Base-by-base conservation (phyloP, 2,113 vertebrate species). In the Callochromis pleurospilus region DNA sequence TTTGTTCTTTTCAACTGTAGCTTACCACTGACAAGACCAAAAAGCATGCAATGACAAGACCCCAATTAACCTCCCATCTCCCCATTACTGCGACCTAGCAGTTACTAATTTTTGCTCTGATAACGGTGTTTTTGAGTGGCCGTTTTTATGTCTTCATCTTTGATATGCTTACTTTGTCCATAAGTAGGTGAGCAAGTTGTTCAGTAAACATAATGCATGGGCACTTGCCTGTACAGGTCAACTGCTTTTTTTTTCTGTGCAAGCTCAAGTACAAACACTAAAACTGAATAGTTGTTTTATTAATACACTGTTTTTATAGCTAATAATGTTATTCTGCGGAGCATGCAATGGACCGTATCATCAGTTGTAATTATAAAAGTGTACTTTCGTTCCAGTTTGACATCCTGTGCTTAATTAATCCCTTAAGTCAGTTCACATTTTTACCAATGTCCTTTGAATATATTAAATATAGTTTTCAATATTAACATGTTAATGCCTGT, bases 1-100 rank as follows among this genome's bases (percentile, higher is more conserved):
- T 93, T 94, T 95, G 88, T 94, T 94, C 83, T 89, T 91, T 90
- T 88, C 17, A 75, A 68, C 81, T 85, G 38, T 62, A 85, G 62
- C 80, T 86, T 75, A 31, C 75, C 26, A 82, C 83, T 88, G 88
- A 91, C 33, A 56, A 83, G 47, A 26, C 33, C 47, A 82, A 91
- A 85, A 49, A 86, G 80, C 53, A 45, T 49, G 55, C 29, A 13
- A 24, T 87, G 86, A 91, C 75, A 86, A 42, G 51, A 86, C 51
- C 17, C 45, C 54, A 90, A 86, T 91, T 90, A 91, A 89, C 82
- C 91, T 83, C 47, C 77, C 49, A 80, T 49, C 29, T 89, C 26
- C 24, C n/a, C 17, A n/a, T 80, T 85, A 55, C 85, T 42, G 55
- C 19, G 7, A 38, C 29, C 79, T 62, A 21, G 65, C 40, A 83